Evolutionary conservation across 2,797 vertebrate species (phyloP), one percentile per base, ranked within the genome.

Genomic region (Hippoglossus hippoglossus): DNA sequence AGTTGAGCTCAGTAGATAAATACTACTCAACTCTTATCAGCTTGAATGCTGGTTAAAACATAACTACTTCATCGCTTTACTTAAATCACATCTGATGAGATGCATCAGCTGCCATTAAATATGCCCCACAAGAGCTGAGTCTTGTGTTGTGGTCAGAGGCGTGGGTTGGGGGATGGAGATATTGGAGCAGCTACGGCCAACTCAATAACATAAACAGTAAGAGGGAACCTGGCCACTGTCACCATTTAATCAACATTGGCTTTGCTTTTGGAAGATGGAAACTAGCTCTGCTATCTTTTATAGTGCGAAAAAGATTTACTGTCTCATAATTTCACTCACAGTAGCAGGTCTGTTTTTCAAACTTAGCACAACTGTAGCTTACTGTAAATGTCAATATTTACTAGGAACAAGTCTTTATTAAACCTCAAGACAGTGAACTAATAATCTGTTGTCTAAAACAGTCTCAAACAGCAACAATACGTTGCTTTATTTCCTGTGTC

Each of bases 261-360:
- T 63, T 62, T 70, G 62, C 71, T 36, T 75, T 62, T 67, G 57
- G 62, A 74, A 56, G 47, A 63, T 71, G 54, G 77, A 71, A 46
- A 36, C 57, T 67, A 25, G 49, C 60, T 74, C 59, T 51, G 55
- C 56, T 64, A 19, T 75, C 67, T 68, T 79, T 82, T 75, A 84
- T 41, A 24, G 63, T 22, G 52, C 51, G 31, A 65, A 63, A 59
- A 19, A 68, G 54, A 75, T 79, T 81, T 70, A 84, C 49, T 5
- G 52, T 58, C 77, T 79, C 62, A 36, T 72, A 72, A 64, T 73
- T 79, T 56, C 61, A 59, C 65, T 77, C 80, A 51, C 68, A 58
- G 64, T 13, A 2, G 71, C 51, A 12, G 41, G 53, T 68, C 63
- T 31, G 49, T 18, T 49, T 59, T 46, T 66, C 51, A 44, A 54